Conservation (phyloP, 2,888 invertebrate species). For the Sisyra nigra region DNA sequence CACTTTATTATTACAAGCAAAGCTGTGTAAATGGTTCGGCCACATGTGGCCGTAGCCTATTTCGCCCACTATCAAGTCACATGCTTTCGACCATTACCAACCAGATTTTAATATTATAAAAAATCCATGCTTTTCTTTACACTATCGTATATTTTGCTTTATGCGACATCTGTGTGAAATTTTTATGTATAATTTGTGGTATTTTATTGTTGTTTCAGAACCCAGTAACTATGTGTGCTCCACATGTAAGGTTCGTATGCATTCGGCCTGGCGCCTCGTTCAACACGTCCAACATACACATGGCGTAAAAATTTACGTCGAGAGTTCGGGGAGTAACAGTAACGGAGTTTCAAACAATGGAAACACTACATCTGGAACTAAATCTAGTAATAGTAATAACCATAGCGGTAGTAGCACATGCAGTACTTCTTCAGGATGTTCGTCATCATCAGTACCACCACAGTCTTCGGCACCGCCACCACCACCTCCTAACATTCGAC, state of each 20-base stretch:
- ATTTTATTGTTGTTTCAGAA: conserved; percentile 46
- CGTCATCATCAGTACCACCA: conserved; percentile 30
- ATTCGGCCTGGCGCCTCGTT: conserved; percentile 88
- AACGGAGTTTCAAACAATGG: conserved; percentile 16
- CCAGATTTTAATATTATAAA: background rate
- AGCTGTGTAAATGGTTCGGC: conserved; percentile 21
- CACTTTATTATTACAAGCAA: conserved; percentile 28
- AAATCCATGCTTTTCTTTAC: background rate
- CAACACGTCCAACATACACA: conserved; percentile 92
- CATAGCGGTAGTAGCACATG: conserved; percentile 37
- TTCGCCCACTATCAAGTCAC: background rate
- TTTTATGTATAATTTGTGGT: background rate
- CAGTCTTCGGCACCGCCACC: conserved; percentile 36
- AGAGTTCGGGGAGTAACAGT: conserved; percentile 28
- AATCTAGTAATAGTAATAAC: conserved; percentile 28
- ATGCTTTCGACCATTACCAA: background rate
- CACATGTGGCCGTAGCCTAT: conserved; percentile 21
- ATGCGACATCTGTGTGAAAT: background rate
- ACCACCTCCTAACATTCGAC: conserved; percentile 45
- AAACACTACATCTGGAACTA: conserved; percentile 22
- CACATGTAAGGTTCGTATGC: conserved; percentile 80
- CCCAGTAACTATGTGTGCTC: conserved; percentile 89
- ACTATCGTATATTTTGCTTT: background rate
- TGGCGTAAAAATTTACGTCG: conserved; percentile 84
- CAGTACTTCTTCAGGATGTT: conserved; percentile 31